A percentile compares a stretch with the other conserved stretches of the same genome.
Conservation (phyloP, 2,888 invertebrate genomes). For the Uloborus plumipes region DNA sequence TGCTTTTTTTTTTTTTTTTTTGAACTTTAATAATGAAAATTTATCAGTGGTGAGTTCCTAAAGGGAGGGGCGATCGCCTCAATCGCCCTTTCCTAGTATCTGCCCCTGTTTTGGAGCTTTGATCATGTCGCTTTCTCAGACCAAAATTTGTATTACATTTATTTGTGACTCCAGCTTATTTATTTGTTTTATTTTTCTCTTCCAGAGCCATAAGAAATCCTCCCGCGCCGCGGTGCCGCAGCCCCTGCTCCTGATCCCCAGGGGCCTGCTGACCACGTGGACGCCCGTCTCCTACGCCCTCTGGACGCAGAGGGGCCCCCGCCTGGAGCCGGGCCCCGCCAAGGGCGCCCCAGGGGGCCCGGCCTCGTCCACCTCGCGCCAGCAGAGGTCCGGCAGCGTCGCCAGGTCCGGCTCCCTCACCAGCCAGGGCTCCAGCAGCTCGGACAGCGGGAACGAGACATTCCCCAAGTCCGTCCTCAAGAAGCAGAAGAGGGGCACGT, state of each 20-base stretch:
- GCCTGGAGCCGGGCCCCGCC: neutral
- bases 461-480: constrained; percentile 63
- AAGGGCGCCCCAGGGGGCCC: neutral
- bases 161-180: no score
- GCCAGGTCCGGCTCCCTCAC: constrained; percentile 62
- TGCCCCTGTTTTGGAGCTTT: no score
- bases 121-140: no score
- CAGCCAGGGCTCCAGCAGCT: constrained; percentile 61
- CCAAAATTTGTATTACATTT: no score
- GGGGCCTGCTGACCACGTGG: constrained; percentile 24
- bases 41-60: no score
- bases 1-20: no score
- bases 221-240: constrained; percentile 1
- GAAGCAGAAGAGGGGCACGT: constrained; percentile 40
- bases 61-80: no score
- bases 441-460: constrained; percentile 61
- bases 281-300: constrained; percentile 52
- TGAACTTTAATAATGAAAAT: no score
- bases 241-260: constrained; percentile 44
- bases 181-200: neutral
- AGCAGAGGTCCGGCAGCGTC: constrained; percentile 34
- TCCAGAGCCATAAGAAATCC: neutral
- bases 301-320: constrained; percentile 58
- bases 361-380: neutral
- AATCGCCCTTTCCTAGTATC: no score